phyloP scores from a whole-genome alignment of 1,140 invertebrate species.

The Drosophila pseudoananassae region DNA sequence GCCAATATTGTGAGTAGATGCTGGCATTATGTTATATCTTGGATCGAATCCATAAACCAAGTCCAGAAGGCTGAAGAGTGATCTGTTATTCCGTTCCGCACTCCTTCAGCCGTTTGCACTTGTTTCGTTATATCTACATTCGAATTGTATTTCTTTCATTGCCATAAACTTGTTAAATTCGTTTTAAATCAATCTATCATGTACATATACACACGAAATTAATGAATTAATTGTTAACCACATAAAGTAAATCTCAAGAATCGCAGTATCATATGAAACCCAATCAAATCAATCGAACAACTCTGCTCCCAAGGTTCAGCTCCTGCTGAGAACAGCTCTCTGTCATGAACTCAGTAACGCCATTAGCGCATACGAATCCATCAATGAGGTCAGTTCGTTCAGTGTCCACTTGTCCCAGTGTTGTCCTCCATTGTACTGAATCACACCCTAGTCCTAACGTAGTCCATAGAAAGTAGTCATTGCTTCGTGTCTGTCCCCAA shows the following conservation, averaged over 20 bases:
- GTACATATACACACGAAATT: constrained; percentile 13
- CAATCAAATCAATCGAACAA: constrained; percentile 22
- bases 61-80: constrained; percentile 58
- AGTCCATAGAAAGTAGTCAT: constrained; percentile 36
- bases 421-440: constrained; percentile 21
- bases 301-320: constrained; percentile 68
- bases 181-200: constrained; percentile 13
- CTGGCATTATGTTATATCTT: constrained; percentile 50
- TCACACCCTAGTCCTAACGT: constrained; percentile 34
- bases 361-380: constrained; percentile 74
- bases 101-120: constrained; percentile 1
- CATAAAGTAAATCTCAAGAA: constrained; percentile 32
- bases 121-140: constrained; percentile 13
- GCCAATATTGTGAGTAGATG: constrained; percentile 83
- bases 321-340: constrained; percentile 81
- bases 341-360: constrained; percentile 80
- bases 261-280: constrained; percentile 21
- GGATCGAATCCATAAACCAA: constrained; percentile 37
- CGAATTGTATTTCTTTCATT: constrained; percentile 16
- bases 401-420: constrained; percentile 49
- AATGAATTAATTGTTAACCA: constrained; percentile 21
- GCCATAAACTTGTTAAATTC: constrained; percentile 17
- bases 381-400: constrained; percentile 76
- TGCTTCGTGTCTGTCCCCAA: constrained; percentile 47
- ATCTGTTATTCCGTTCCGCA: constrained; percentile 2